Conservation (phyloP, 2,888 invertebrate species). For the Dicroscelio sp. region DNA sequence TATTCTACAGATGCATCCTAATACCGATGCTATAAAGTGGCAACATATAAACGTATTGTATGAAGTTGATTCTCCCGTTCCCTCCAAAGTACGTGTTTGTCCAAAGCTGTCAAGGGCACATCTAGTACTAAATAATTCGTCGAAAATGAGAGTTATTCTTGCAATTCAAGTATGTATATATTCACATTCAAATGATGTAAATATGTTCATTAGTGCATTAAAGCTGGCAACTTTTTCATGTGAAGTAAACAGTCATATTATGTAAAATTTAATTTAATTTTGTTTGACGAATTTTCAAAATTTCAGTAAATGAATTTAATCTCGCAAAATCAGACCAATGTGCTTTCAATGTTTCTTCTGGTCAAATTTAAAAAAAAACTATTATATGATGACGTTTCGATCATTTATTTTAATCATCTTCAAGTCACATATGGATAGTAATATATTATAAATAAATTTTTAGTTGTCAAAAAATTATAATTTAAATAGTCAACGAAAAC, state of each 20-base stretch:
- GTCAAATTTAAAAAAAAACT: not conserved
- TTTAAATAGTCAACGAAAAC: too few species aligned
- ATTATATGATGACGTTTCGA: too few species aligned
- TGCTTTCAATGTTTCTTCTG: too few species aligned
- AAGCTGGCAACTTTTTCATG: not conserved
- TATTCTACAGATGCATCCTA: conserved; percentile 4
- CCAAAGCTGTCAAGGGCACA: conserved; percentile 26
- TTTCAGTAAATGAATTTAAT: too few species aligned
- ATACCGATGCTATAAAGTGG: conserved; percentile 13
- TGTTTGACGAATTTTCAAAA: too few species aligned
- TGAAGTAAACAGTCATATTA: not conserved
- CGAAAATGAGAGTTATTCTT: conserved; percentile 44
- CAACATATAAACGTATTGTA: conserved; percentile 15
- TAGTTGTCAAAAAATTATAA: too few species aligned
- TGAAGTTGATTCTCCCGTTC: not conserved
- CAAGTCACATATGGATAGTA: too few species aligned
- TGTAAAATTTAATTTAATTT: too few species aligned
- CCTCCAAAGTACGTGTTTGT: conserved; percentile 24
- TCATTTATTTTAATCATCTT: too few species aligned
- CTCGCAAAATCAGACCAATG: too few species aligned
- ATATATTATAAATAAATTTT: too few species aligned
- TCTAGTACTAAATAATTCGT: conserved; percentile 11
- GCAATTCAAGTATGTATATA: conserved; percentile 39
- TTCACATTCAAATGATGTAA: not conserved
- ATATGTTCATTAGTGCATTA: not conserved